Evolutionary conservation across 2,113 vertebrate species (phyloP).

Genomic region (Rhynchomys soricoides): DNA sequence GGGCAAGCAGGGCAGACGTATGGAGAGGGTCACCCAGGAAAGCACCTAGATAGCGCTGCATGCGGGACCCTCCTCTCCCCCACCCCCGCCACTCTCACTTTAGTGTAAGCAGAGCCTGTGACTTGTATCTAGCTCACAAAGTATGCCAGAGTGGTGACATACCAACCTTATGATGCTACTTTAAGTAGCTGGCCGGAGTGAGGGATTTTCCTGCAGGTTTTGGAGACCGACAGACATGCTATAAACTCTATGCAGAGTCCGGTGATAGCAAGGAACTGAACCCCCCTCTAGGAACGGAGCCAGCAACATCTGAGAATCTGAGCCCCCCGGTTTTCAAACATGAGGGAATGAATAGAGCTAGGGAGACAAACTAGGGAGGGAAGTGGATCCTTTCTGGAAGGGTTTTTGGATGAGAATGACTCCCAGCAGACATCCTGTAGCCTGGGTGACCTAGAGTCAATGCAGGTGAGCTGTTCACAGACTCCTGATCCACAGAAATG

Average conservation of each 20-base stretch:
- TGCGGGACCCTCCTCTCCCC: fast-evolving
- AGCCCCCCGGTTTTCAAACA: not conserved
- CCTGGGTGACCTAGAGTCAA: not conserved
- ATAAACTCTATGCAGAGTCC: not conserved
- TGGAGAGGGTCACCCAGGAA: not conserved
- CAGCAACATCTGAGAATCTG: not conserved
- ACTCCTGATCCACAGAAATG: not conserved
- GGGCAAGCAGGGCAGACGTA: not conserved
- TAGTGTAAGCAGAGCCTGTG: not conserved
- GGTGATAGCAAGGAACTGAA: fast-evolving
- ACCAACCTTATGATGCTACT: not conserved
- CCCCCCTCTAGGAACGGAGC: too few species aligned
- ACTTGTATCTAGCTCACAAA: not conserved
- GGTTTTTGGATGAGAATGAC: not conserved
- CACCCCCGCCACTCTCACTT: not conserved
- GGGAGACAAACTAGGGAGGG: not conserved
- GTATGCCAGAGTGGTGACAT: not conserved
- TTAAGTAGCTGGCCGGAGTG: not conserved
- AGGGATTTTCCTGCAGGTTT: not conserved
- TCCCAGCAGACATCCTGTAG: not conserved
- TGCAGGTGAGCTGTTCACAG: not conserved
- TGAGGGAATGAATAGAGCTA: not conserved
- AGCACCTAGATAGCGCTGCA: fast-evolving
- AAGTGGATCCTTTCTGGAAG: not conserved
- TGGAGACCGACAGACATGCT: not conserved